Percentiles rank a stretch among this genome's conserved stretches.
These are phyloP conservation scores for Drosophila orena DNA, from an alignment of 1,140 invertebrate genomes.

Conservation along the genomic window DNA sequence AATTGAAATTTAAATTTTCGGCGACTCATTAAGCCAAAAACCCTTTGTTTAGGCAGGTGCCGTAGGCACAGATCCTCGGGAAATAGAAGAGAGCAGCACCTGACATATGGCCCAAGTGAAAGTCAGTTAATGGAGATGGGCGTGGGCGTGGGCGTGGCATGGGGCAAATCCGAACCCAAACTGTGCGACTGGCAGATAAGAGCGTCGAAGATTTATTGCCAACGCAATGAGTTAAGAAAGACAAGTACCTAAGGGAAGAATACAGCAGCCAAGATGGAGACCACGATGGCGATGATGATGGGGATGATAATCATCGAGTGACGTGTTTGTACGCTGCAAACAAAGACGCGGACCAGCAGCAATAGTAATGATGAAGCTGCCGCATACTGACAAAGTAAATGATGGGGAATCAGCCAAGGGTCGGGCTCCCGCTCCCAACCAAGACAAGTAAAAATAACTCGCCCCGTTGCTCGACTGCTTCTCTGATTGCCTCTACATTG, in stretches of 20 bases:
- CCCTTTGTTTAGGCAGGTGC: constrained; percentile 67
- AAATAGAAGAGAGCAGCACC: not conserved
- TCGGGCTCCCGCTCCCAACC: constrained; percentile 14
- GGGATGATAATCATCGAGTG: constrained; percentile 58
- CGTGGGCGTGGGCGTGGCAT: constrained; percentile 1
- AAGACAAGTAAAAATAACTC: constrained; percentile 27
- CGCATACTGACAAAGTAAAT: constrained; percentile 83
- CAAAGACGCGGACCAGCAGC: constrained; percentile 35
- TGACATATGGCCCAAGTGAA: constrained; percentile 35
- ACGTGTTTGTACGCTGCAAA: constrained; percentile 61
- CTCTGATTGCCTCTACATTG: constrained; percentile 53
- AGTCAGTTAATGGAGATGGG: constrained; percentile 5
- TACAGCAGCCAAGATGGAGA: constrained; percentile 44
- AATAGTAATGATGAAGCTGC: constrained; percentile 84
- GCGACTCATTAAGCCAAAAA: constrained; percentile 58
- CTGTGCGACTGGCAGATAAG: constrained; percentile 79
- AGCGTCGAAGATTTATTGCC: constrained; percentile 82
- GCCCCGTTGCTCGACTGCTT: constrained; percentile 49
- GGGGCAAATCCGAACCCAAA: constrained; percentile 34
- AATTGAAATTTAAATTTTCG: constrained; percentile 61
- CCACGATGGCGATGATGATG: constrained; percentile 9
- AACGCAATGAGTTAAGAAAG: constrained; percentile 85
- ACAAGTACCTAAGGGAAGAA: constrained; percentile 79
- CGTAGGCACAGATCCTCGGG: constrained; percentile 49
- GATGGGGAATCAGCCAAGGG: constrained; percentile 73